Percentiles rank a stretch among this genome's conserved stretches.
Evolutionary conservation across 2,113 vertebrate genomes (phyloP).

Genomic region (Gobiocypris rarus): DNA sequence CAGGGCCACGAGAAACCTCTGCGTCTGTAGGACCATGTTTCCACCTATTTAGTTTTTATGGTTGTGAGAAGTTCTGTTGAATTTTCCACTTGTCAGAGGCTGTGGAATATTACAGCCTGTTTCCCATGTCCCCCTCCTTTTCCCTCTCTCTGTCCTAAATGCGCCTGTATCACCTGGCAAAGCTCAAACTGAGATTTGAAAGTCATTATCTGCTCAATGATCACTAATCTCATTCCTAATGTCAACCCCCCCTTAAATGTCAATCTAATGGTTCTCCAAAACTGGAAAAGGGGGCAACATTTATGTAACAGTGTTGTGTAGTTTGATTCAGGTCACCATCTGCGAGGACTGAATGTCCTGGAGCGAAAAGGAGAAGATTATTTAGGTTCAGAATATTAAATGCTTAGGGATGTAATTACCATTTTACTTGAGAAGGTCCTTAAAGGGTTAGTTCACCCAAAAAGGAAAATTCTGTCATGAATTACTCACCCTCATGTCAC

Average conservation of each 20-base stretch:
- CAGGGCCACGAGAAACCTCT: conserved; percentile 27
- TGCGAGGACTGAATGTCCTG: conserved; percentile 30
- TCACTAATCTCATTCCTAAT: conserved; percentile 7
- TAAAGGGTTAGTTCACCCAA: too few species aligned
- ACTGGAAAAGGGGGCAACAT: background rate
- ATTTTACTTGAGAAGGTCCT: background rate
- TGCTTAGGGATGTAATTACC: background rate
- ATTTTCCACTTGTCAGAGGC: conserved; percentile 65
- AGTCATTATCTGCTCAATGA: conserved; percentile 21
- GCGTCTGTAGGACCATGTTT: conserved; percentile 49
- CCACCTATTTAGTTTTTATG: conserved; percentile 73
- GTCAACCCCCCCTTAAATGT: background rate
- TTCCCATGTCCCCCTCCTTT: conserved; percentile 10
- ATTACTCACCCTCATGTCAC: too few species aligned
- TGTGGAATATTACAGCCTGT: conserved; percentile 66
- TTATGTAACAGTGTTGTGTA: conserved; percentile 33
- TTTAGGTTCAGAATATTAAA: conserved; percentile 1
- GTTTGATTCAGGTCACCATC: conserved; percentile 42
- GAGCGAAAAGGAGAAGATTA: conserved; percentile 15
- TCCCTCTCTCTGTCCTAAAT: background rate
- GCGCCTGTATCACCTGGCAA: conserved; percentile 34
- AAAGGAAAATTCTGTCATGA: too few species aligned
- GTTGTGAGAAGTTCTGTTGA: conserved; percentile 64
- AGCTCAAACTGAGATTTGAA: background rate
- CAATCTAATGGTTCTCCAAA: conserved; percentile 8